A percentile compares a stretch with the other conserved stretches of the same genome.
Evolutionary conservation across 2,888 invertebrate species (phyloP).

Genomic region (Mimachlamys varia): DNA sequence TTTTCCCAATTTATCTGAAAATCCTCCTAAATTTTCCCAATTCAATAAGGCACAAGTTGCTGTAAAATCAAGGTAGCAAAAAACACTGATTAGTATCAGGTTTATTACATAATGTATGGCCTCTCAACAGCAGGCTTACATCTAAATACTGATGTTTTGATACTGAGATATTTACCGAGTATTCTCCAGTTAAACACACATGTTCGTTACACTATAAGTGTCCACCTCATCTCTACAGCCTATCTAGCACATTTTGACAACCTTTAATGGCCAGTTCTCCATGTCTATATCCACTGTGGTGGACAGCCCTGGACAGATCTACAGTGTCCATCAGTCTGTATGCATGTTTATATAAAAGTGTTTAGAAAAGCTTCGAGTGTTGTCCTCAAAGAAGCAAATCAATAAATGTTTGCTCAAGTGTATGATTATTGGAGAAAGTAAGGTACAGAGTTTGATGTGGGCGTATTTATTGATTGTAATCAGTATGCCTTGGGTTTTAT

Average conservation of each 20-base stretch:
- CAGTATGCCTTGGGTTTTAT: not conserved
- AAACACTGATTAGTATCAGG: too few species aligned
- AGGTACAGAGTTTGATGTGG: not conserved
- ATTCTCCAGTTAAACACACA: not conserved
- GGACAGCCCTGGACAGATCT: too few species aligned
- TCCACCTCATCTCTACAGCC: not conserved
- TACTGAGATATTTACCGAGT: not conserved
- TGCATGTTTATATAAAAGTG: not conserved
- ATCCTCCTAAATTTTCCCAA: too few species aligned
- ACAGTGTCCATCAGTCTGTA: not conserved
- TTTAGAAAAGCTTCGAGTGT: not conserved
- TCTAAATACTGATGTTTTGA: not conserved
- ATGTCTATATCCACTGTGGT: too few species aligned
- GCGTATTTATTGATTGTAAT: not conserved
- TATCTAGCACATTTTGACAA: too few species aligned
- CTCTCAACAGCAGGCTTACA: too few species aligned
- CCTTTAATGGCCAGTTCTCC: too few species aligned
- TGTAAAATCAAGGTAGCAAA: too few species aligned
- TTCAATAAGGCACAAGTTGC: too few species aligned
- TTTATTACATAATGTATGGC: too few species aligned
- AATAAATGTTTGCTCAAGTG: not conserved
- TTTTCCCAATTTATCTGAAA: too few species aligned
- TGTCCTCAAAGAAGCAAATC: not conserved
- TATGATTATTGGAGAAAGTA: not conserved
- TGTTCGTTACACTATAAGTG: not conserved